Conservation (phyloP, 2,113 vertebrate genomes). For the Emydura subglobosa region DNA sequence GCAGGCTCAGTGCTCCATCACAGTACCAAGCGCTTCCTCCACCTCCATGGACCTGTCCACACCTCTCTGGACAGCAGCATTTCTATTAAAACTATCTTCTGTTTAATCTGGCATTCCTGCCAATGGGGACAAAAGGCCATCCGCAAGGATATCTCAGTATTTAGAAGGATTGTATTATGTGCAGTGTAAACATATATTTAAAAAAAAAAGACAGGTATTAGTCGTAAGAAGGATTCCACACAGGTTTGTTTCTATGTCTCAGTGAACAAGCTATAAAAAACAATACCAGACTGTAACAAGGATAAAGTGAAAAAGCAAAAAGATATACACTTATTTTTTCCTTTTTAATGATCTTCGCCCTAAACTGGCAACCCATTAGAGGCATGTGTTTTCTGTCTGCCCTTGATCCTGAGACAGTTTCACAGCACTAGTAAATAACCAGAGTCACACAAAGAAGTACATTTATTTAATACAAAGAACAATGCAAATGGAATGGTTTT, state of each 20-base stretch:
- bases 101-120: conserved; percentile 5
- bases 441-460: conserved; percentile 2
- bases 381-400: conserved; percentile 15
- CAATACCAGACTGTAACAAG: background rate
- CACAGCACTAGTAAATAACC: conserved; percentile 13
- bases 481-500: background rate
- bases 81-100: background rate
- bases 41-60: background rate
- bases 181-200: background rate
- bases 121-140: background rate
- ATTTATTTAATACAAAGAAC: background rate
- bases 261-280: background rate
- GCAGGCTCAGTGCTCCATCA: background rate
- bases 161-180: background rate
- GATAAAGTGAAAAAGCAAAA: background rate
- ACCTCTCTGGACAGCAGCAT: background rate
- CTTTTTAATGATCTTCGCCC: background rate
- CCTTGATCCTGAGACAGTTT: background rate
- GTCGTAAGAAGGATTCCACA: background rate
- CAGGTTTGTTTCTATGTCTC: background rate
- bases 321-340: background rate
- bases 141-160: background rate
- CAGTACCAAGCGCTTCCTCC: background rate
- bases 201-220: conserved; percentile 4
- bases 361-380: background rate